phyloP scores from a whole-genome alignment of 1,140 invertebrate species.

The Aphelenchoides besseyi region DNA sequence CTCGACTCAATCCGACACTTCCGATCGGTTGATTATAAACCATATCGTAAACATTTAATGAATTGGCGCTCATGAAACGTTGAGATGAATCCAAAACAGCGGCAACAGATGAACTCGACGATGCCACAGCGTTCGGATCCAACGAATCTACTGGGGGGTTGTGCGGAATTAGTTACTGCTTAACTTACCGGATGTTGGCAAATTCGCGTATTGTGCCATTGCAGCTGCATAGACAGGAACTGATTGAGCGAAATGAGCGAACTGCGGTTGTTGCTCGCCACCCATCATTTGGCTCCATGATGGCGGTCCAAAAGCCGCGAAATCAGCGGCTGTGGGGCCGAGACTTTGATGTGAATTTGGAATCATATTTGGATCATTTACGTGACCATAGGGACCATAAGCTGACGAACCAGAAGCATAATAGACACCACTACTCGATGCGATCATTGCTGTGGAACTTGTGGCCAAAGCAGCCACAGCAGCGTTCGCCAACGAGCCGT shows the following conservation, averaged over 20 bases:
- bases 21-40: neutral
- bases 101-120: neutral
- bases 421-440: neutral
- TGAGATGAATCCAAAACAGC: neutral
- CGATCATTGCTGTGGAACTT: neutral
- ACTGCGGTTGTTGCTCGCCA: neutral
- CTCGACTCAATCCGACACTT: neutral
- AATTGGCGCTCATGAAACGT: neutral
- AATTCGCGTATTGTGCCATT: neutral
- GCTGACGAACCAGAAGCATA: neutral
- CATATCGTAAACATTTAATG: neutral
- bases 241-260: neutral
- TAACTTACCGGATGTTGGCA: neutral
- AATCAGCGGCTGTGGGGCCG: neutral
- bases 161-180: neutral
- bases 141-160: neutral
- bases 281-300: neutral
- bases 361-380: neutral
- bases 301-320: neutral
- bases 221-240: neutral
- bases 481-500: conserved; percentile 2
- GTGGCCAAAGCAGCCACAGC: neutral
- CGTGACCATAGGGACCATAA: neutral
- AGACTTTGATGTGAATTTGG: too few species aligned
- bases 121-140: neutral